Conservation (phyloP, 2,888 invertebrate genomes). For the Serripes groenlandicus region DNA sequence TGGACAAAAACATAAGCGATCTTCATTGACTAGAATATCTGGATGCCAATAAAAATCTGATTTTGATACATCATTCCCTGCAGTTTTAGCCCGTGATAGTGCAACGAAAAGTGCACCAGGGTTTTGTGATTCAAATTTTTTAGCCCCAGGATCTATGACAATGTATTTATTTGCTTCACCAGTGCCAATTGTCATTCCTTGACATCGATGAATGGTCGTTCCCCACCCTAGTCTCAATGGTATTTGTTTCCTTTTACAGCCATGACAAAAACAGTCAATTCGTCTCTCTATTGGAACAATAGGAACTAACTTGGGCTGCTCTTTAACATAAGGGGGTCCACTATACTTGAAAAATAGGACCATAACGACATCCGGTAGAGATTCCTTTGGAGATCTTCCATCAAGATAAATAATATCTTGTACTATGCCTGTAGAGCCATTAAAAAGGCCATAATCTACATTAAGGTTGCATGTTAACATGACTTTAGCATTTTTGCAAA, state of each 20-base stretch:
- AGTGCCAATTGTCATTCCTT: conserved; percentile 62
- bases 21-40: conserved; percentile 49
- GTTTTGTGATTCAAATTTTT: conserved; percentile 55
- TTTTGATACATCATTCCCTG: conserved; percentile 30
- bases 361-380: conserved; percentile 65
- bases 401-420: conserved; percentile 57
- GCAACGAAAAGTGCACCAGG: conserved; percentile 67
- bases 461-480: conserved; percentile 59
- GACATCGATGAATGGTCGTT: conserved; percentile 59
- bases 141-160: conserved; percentile 49
- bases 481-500: conserved; percentile 55
- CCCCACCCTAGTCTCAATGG: conserved; percentile 62
- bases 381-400: conserved; percentile 40
- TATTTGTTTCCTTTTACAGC: conserved; percentile 55
- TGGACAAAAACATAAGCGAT: conserved; percentile 51
- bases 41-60: conserved; percentile 68
- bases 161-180: conserved; percentile 40
- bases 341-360: conserved; percentile 59
- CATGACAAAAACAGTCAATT: conserved; percentile 52
- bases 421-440: conserved; percentile 60
- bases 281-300: conserved; percentile 56
- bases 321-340: conserved; percentile 53
- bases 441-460: conserved; percentile 64
- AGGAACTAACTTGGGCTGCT: conserved; percentile 48
- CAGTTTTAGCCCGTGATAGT: conserved; percentile 57